Evolutionary conservation across 2,888 invertebrate species (phyloP), one percentile per base, ranked within the genome.

Genomic region (Drosophila suboccidentalis): DNA sequence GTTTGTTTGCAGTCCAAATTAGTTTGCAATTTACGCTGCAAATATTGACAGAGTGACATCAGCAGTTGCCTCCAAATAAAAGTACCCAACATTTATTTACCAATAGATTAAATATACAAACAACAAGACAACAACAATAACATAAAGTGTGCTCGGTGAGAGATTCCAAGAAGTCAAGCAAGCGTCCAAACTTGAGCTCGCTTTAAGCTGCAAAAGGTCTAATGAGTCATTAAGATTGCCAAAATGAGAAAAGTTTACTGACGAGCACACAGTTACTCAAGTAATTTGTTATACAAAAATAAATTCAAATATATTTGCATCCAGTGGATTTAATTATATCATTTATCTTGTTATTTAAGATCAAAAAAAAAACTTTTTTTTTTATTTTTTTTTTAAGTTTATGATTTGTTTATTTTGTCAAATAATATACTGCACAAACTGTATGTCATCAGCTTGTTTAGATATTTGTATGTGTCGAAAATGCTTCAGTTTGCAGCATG

Each of bases 41-140:
- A 87, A 89, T 77, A 87, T 89, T 89, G 87, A 71, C 76, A 29
- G 49, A 71, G 59, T 89, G 89, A 87, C 84, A 87, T 83, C 87
- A 88, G 75, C 63, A 59, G 49, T 58, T 60, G 58, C 34, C 36
- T 36, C 39, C 59, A 68, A 60, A 67, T 49, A 41, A 57, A 58
- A 41, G 38, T 72, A 34, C 59, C 47, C 32, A 43, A 60, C 67
- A 41, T 65, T 54, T 70, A 62, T 82, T 71, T 70, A 65, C 70
- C 60, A 64, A 69, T 38, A 61, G 58, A 58, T 68, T 68, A 53
- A 49, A 60, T 26, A 64, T 26, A 51, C 65, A 78, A 82, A 69
- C 68, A 72, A 51, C 38, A 68, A 59, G 44, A 51, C 63, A 66
- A 72, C 17, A 49, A 49, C 34, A 34, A 49, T 17, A 49, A 34